A percentile compares a stretch with the other conserved stretches of the same genome.
phyloP scores from a whole-genome alignment of 2,888 invertebrate species.

The Ischnus inquisitorius region DNA sequence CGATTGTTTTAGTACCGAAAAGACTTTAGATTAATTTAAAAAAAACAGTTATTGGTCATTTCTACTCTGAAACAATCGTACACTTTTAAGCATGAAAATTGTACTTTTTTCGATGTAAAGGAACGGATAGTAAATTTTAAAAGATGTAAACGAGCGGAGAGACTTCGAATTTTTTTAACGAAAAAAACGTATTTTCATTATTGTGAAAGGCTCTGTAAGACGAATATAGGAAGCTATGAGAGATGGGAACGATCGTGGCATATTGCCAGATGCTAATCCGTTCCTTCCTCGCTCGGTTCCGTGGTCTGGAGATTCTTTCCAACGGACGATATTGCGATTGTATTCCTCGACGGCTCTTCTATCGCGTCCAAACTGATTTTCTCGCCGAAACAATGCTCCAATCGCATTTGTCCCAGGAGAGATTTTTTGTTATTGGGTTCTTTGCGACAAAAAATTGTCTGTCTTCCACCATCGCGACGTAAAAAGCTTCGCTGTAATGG shows the following conservation, averaged over 20 bases:
- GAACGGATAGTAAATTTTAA: not conserved
- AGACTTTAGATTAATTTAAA: not conserved
- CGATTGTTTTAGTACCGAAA: too few relatives aligned
- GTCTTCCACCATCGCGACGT: not conserved
- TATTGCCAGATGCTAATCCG: conserved; percentile 61
- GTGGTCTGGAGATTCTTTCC: conserved; percentile 21
- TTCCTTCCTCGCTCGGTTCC: conserved; percentile 9
- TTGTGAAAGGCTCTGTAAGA: conserved; percentile 41
- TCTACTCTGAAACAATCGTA: not conserved
- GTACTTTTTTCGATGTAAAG: not conserved
- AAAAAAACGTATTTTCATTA: not conserved
- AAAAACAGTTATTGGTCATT: not conserved
- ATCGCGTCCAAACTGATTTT: conserved; percentile 31
- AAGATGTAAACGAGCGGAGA: not conserved
- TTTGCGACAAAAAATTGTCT: not conserved
- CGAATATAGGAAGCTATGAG: not conserved
- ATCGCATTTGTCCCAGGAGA: conserved; percentile 25
- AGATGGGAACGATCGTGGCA: conserved; percentile 42
- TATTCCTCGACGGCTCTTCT: conserved; percentile 40
- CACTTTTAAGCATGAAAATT: not conserved
- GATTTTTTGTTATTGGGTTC: conserved; percentile 2
- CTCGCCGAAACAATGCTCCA: conserved; percentile 43
- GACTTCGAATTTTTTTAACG: not conserved
- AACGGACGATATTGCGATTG: conserved; percentile 51
- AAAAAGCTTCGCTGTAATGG: not conserved